Evolutionary conservation across 2,888 invertebrate genomes (phyloP), one percentile per base, ranked within the genome.

Genomic region (Melolontha melolontha): DNA sequence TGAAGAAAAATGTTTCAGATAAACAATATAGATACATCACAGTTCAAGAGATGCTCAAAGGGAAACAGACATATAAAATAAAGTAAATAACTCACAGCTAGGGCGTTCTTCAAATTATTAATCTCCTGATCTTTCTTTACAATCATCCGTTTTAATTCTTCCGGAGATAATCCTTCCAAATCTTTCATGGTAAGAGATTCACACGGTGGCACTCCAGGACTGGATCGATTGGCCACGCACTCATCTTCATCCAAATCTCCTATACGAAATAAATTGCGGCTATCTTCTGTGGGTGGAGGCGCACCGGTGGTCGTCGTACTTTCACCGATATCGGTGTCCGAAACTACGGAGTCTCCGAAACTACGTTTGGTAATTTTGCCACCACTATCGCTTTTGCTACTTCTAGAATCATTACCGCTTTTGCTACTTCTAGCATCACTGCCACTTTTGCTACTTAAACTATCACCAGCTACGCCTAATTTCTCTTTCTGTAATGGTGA

Each of bases 111-210:
- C 47, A 73, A 40, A 11, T 70, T 55, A 57, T 68, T 68, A 27
- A 73, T 57, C 42, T 73, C 72, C 10, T 70, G 71, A 66, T 74
- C 74, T 59, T 72, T 73, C 40, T 64, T 29, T 47, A 68, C 64
- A 10, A 73, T 41, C 22, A 71, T 16, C n/a, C 65, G 66, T 50
- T 67, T 67, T 34, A 72, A 29, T 12, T 73, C 71, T 10, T 68
- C 57, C 6, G 62, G 62, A 2, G 51, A 64, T 40, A 64, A 16
- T 11, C 39, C 40, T n/a, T 65, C 68, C 64, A 55, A 68, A 11
- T 67, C 64, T 6, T 41, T 29, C 8, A 12, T 64, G n/a, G 54
- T 29, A 16, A 17, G 17, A 2, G 14, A n/a, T 8, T 1, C 2
- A 12, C 29, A 51, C 51, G 27, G 27, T 12, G 29, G 51, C 51